These are phyloP conservation scores for Eulacestoma nigropectus DNA, from an alignment of 2,113 vertebrate species.

Conservation along the genomic window DNA sequence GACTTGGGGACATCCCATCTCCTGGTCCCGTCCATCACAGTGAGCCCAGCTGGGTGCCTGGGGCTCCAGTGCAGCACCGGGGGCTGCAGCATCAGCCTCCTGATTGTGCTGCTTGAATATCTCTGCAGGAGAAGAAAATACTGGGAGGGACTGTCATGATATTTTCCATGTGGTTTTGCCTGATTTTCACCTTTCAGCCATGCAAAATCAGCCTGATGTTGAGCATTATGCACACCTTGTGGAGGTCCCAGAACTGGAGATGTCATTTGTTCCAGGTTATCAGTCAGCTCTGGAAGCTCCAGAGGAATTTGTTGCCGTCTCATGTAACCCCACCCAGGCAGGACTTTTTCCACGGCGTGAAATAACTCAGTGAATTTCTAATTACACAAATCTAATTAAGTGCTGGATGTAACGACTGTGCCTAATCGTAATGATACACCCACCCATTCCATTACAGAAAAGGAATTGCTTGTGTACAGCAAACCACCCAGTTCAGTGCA, in stretches of 20 bases:
- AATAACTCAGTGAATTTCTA: neutral
- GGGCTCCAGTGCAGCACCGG: neutral
- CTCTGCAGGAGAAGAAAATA: neutral
- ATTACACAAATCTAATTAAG: constrained; percentile 42
- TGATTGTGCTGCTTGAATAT: neutral
- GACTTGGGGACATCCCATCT: neutral
- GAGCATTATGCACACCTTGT: neutral
- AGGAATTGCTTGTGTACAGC: neutral
- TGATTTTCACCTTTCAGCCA: neutral
- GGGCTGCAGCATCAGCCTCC: neutral
- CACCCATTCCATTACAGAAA: neutral
- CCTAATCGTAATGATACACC: neutral
- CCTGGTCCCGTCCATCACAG: accelerated
- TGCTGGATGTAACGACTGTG: neutral
- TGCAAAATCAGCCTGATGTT: neutral
- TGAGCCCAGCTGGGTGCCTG: neutral
- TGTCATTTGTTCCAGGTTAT: neutral
- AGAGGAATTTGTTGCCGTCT: accelerated
- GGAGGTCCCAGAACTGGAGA: neutral
- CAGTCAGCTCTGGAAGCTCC: neutral
- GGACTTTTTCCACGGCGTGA: neutral
- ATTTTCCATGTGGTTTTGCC: neutral
- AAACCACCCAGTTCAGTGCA: neutral
- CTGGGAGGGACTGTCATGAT: accelerated
- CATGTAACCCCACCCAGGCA: neutral